Evolutionary conservation across 2,888 invertebrate genomes (phyloP).

Genomic region (Girardia tigrina): DNA sequence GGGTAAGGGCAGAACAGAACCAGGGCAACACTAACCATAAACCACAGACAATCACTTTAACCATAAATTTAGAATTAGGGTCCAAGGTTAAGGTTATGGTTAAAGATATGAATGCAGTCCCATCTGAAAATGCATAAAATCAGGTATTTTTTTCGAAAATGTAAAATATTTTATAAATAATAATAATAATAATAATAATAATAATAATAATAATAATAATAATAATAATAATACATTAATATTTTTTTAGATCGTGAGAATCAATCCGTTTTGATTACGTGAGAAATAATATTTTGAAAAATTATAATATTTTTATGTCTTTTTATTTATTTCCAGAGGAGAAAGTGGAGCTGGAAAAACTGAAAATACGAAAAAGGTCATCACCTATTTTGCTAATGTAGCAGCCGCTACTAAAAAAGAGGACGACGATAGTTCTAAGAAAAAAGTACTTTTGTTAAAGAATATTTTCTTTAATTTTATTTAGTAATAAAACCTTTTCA

Average conservation of each 20-base stretch:
- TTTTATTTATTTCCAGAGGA: slow-evolving; percentile 57
- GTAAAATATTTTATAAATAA: too few species aligned
- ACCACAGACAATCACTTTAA: too few species aligned
- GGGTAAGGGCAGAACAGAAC: too few species aligned
- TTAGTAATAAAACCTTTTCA: too few species aligned
- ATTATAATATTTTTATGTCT: not conserved
- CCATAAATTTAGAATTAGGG: too few species aligned
- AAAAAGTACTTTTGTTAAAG: not conserved
- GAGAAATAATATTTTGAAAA: not conserved
- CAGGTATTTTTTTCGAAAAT: too few species aligned
- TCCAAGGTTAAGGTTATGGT: too few species aligned
- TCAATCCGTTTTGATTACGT: slow-evolving; percentile 47
- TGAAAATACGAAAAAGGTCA: slow-evolving; percentile 99
- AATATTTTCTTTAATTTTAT: too few species aligned
- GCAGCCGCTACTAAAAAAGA: slow-evolving; percentile 54
- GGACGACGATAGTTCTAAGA: slow-evolving; percentile 38
- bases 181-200: not conserved
- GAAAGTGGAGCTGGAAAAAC: slow-evolving; percentile 99
- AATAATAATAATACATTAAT: not conserved
- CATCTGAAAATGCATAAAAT: too few species aligned
- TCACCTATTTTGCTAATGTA: slow-evolving; percentile 73
- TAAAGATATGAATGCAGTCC: too few species aligned
- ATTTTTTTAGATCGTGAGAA: slow-evolving; percentile 39
- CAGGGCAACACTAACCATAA: too few species aligned
- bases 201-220: not conserved